phyloP scores from a whole-genome alignment of 2,888 invertebrate genomes.

The Ennomos quercinarius region DNA sequence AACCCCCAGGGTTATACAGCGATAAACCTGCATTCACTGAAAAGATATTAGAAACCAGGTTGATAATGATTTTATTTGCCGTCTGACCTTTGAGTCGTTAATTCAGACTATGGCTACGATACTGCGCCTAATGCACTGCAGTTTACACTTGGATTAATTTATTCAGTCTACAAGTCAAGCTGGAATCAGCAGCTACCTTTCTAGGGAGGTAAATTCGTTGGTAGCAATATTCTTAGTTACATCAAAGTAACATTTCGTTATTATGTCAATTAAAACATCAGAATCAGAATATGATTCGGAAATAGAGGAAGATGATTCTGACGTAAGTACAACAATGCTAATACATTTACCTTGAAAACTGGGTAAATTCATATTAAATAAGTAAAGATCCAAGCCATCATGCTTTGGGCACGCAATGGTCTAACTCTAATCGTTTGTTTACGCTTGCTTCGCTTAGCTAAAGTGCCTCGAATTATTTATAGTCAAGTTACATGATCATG shows the following conservation, averaged over 20 bases:
- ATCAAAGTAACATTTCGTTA: conserved; percentile 9
- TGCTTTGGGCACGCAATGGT: conserved; percentile 69
- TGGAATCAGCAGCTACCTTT: conserved; percentile 15
- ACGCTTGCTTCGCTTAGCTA: conserved; percentile 72
- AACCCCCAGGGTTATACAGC: conserved; percentile 17
- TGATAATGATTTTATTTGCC: conserved; percentile 32
- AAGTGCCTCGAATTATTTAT: conserved; percentile 75
- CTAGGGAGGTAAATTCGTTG: background rate
- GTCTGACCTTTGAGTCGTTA: conserved; percentile 39
- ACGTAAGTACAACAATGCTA: conserved; percentile 62
- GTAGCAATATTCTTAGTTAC: background rate
- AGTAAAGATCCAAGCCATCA: conserved; percentile 55
- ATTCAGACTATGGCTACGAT: conserved; percentile 38
- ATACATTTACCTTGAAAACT: conserved; percentile 12
- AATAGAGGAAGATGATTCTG: conserved; percentile 46
- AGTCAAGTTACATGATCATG: conserved; percentile 76
- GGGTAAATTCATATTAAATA: conserved; percentile 51
- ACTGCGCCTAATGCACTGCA: conserved; percentile 56
- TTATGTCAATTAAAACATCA: conserved; percentile 33
- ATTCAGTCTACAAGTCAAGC: conserved; percentile 32
- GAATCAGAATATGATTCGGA: conserved; percentile 39
- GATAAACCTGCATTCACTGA: conserved; percentile 28
- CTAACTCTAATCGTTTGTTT: conserved; percentile 78
- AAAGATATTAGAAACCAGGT: conserved; percentile 15
- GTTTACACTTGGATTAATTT: conserved; percentile 48